Evolutionary conservation across 2,113 vertebrate species (phyloP), one percentile per base, ranked within the genome.

Genomic region (Nematolebias whitei): DNA sequence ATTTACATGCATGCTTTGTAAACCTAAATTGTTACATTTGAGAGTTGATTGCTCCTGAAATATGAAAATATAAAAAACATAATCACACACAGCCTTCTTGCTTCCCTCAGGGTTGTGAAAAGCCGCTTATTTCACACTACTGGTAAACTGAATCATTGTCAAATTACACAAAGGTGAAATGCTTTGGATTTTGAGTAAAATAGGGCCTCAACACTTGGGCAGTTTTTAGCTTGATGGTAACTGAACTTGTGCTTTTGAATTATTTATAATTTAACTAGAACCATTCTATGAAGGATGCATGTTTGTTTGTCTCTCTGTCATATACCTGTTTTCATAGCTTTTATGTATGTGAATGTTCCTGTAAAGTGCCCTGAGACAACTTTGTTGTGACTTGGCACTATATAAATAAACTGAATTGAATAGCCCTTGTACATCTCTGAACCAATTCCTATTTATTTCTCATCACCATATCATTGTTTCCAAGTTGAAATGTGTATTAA

Each of bases 61-160:
- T 39, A 87, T n/a, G 84, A 82, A 80, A 74, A 77, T 78, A 18
- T 50, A 24, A 16, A 41, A 79, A 56, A 76, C 43, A 78, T n/a
- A n/a, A n/a, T n/a, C n/a, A 82, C 83, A 53, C 45, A 16, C 35
- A 84, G 67, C 51, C 68, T 76, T 65, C 74, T 35, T 65, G 22
- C 85, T 89, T 85, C 88, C 85, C 89, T 78, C 50, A 14, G 68
- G 84, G 84, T 90, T 92, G 79, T 88, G 85, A 70, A 92, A 91
- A 94, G 93, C 78, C 85, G 92, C 62, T 92, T 93, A 92, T 91
- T 95, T 93, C 78, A 86, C 91, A 56, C n/a, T n/a, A n/a, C n/a
- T n/a, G n/a, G 80, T 92, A 92, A 95, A 94, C 78, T 91, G 90
- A 91, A 91, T 94, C 93, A 94, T 65, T 81, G 51, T 85, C 80